Base-by-base conservation (phyloP, 1,140 invertebrate species). In the Zaprionus ghesquierei region DNA sequence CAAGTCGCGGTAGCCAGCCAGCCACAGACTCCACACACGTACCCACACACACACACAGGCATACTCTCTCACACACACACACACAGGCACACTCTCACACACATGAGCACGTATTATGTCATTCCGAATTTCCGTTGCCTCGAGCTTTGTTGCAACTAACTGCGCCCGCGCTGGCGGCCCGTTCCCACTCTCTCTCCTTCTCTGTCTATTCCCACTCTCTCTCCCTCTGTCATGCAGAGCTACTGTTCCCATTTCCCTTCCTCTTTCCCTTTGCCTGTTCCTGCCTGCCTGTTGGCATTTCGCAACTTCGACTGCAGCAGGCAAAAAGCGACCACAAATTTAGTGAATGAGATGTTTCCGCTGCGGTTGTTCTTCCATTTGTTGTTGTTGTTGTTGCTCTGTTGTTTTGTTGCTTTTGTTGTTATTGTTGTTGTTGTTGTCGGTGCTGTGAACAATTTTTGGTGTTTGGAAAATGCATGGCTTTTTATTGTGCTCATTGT, bases 331-430 rank as follows among this genome's bases (percentile, higher is more conserved):
- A 89, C 84, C 84, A 84, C 84, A 89, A 89, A 89, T 89, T 89
- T 89, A 89, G 84, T 89, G 84, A 89, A 89, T 89, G 84, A 89
- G 84, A 89, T 89, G 84, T 89, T 89, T 89, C 84, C 84, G 84
- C 79, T 89, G 84, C 84, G 84, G 81, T 85, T 85, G 81, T 84
- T 84, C 69, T 84, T 84, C 75, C 68, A 44, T 68, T 79, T 63
- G 59, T 72, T 66, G 69, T 46, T 72, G 62, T 51, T 56, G 3
- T 2, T 27, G 25, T 27, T 27, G 25, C 33, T 33, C 31, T 49
- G 62, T 54, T 73, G 25, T 63, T 62, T 27, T 56, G 70, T 58
- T 69, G 65, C 25, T 66, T 56, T 29, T 63, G 64, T 54, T 62
- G 61, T 25, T 56, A 50, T 38, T 53, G 51, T 53, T 55, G 73